These are phyloP conservation scores for Cosmopolites sordidus DNA, from an alignment of 2,888 invertebrate genomes.

Conservation along the genomic window DNA sequence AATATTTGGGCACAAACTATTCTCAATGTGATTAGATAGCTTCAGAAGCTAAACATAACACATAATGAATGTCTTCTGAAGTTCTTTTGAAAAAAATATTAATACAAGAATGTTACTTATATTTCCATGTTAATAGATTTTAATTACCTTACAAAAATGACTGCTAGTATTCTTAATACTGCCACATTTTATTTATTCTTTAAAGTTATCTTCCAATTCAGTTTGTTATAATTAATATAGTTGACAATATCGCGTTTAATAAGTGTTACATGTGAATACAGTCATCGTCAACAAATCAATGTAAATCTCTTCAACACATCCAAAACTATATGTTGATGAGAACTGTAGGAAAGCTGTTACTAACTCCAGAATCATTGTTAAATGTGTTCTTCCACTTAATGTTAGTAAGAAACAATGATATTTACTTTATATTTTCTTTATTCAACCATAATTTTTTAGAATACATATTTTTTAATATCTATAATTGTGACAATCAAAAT, in stretches of 20 bases:
- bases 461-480: too few species aligned
- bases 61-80: not conserved
- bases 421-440: too few species aligned
- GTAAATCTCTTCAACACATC: too few species aligned
- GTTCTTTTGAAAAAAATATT: not conserved
- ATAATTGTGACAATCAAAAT: constrained; percentile 23
- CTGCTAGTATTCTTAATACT: constrained; percentile 2
- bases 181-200: not conserved
- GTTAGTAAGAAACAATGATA: too few species aligned
- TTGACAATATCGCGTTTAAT: too few species aligned
- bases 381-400: too few species aligned
- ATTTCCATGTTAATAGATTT: constrained; percentile 5
- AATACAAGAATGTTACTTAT: not conserved
- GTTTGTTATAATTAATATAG: not conserved
- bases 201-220: not conserved
- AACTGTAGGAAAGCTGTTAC: too few species aligned
- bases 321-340: too few species aligned
- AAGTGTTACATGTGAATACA: too few species aligned
- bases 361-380: too few species aligned
- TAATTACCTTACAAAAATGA: not conserved
- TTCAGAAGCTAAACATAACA: not conserved
- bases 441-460: too few species aligned
- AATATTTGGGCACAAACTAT: not conserved
- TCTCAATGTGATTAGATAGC: not conserved
- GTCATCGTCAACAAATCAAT: too few species aligned